These are phyloP conservation scores for Pterois miles DNA, from an alignment of 2,797 vertebrate species.

Conservation along the genomic window DNA sequence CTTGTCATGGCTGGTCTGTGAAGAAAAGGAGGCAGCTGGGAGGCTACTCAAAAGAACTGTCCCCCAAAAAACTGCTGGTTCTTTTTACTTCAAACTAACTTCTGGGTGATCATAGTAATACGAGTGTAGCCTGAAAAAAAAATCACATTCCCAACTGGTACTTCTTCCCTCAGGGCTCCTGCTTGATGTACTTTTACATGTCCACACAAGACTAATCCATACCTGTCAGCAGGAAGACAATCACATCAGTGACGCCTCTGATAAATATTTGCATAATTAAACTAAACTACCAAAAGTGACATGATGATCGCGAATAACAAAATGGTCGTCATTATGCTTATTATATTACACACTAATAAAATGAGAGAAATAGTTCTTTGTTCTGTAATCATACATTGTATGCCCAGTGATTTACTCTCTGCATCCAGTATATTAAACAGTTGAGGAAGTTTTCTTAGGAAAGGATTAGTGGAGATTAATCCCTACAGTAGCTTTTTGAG, in stretches of 20 bases:
- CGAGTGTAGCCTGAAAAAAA: background rate
- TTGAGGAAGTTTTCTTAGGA: background rate
- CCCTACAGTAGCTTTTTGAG: background rate
- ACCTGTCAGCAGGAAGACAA: conserved; percentile 22
- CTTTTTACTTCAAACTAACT: background rate
- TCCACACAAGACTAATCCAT: conserved; percentile 15
- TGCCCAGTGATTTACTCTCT: background rate
- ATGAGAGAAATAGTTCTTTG: background rate
- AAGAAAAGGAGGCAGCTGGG: background rate
- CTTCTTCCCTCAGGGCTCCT: conserved; percentile 11
- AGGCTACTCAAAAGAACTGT: background rate
- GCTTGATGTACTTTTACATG: conserved; percentile 18
- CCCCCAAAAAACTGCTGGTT: background rate
- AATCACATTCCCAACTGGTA: conserved; percentile 13
- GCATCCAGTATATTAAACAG: background rate
- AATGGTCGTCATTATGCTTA: background rate
- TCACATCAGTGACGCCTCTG: background rate
- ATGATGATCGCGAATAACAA: background rate
- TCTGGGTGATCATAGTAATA: background rate
- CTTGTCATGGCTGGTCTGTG: background rate
- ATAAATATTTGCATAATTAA: background rate
- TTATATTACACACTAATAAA: background rate
- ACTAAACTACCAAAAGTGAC: background rate
- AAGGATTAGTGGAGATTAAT: background rate
- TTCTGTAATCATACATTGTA: background rate